Percentiles rank a stretch among this genome's conserved stretches.
Evolutionary conservation across 2,888 invertebrate species (phyloP).

Genomic region (Epsilonema sp.): DNA sequence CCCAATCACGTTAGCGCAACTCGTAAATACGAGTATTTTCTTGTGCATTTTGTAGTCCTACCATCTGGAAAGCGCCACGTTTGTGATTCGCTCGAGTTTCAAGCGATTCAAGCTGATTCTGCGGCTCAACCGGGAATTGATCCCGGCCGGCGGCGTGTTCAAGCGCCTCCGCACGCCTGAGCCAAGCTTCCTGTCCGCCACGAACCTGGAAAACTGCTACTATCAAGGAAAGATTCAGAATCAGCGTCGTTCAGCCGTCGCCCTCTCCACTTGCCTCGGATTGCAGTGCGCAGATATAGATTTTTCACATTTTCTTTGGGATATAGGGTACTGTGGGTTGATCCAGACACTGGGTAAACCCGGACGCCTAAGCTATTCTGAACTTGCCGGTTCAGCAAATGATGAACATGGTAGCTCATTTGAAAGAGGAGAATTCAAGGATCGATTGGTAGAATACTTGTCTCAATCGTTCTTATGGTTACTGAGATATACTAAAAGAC

Average conservation of each 20-base stretch:
- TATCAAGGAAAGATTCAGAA: constrained; percentile 93
- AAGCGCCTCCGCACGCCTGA: constrained; percentile 3
- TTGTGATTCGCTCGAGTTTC: constrained; percentile 9
- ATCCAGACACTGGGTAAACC: background rate
- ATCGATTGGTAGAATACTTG: no score
- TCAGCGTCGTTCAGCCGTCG: constrained; percentile 83
- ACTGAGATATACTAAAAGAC: no score
- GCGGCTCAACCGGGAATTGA: background rate
- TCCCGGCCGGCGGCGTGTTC: background rate
- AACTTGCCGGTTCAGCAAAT: no score
- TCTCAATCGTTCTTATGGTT: no score
- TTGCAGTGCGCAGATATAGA: constrained; percentile 40
- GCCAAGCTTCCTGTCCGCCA: background rate
- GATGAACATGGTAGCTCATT: no score
- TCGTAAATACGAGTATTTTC: no score
- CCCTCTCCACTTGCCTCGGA: constrained; percentile 92
- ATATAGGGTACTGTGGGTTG: background rate
- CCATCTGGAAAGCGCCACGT: background rate
- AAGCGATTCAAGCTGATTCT: constrained; percentile 1
- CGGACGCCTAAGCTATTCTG: no score
- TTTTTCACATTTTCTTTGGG: background rate
- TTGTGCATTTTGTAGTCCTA: no score
- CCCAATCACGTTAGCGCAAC: no score
- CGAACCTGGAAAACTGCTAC: constrained; percentile 92
- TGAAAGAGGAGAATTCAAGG: no score